Base-by-base conservation (phyloP, 2,113 vertebrate species). In the Podarcis raffonei region DNA sequence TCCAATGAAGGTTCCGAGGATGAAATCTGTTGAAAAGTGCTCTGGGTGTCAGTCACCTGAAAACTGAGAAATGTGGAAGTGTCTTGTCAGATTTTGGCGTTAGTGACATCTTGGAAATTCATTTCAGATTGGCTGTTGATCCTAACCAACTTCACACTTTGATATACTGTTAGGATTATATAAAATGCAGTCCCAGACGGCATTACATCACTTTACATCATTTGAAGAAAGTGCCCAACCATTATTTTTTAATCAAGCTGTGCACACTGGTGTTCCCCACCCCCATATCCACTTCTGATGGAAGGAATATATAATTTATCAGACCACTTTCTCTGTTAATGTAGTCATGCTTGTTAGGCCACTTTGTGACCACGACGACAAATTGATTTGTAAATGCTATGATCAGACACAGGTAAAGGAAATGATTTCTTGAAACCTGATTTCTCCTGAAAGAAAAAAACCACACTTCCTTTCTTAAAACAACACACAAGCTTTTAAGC, bases 401-500 rank as follows among this genome's bases (percentile, higher is more conserved):
- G 78, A 95, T 92, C 88, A 1, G 53, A 89, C 83, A 86, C n/a
- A 90, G 65, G 66, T 85, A 25, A 37, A 91, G 0, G 0, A 85
- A 90, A 89, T 89, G 81, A 77, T 81, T 83, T 87, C 91, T 57
- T 32, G 59, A 66, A 90, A 87, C 86, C 93, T 85, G 30, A 91
- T 94, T 94, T 95, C 87, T 88, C 91, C 92, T 86, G 92, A 86
- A 90, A 91, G 32, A 81, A 84, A 85, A 42, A 86, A 91, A 57
- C 32, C 91, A 87, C n/a, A 1, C 37, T 87, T 94, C 11, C 48
- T 53, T 53, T 53, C 89, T 93, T 92, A 94, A 92, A 88, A 80
- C 83, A 82, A 80, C 81, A 91, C 9, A 83, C 92, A 95, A 89
- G 57, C 15, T 83, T 53, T 81, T 77, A 68, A 27, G 32, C 22